phyloP scores from a whole-genome alignment of 1,140 invertebrate species.

The Xylocopa sonorina region DNA sequence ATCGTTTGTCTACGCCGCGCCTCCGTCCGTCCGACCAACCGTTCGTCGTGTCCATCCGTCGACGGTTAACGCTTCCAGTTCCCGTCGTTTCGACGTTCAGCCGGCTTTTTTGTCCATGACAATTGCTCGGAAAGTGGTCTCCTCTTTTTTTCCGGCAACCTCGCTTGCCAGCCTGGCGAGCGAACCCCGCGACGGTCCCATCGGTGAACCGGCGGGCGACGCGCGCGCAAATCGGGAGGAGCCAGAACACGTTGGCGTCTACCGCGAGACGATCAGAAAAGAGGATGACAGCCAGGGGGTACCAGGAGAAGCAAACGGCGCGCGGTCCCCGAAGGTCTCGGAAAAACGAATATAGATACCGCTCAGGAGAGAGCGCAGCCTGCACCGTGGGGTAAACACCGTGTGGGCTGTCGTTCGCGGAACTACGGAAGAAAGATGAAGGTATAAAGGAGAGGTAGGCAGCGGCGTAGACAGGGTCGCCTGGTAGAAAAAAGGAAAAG shows the following conservation, averaged over 20 bases:
- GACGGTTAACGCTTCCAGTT: slow-evolving; percentile 67
- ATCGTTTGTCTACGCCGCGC: slow-evolving; percentile 47
- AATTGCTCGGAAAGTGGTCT: slow-evolving; percentile 74
- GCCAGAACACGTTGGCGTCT: background rate
- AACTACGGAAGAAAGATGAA: slow-evolving; percentile 39
- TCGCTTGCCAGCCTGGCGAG: background rate
- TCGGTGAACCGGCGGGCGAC: background rate
- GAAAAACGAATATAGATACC: slow-evolving; percentile 72
- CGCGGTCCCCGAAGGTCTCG: slow-evolving; percentile 67
- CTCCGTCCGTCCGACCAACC: slow-evolving; percentile 35
- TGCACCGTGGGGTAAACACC: background rate
- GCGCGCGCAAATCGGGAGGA: background rate
- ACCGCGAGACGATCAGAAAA: too few species aligned
- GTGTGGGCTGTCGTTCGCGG: background rate
- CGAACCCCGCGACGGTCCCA: background rate
- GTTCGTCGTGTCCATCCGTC: slow-evolving; percentile 54
- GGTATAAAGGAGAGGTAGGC: slow-evolving; percentile 22
- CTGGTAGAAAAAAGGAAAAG: slow-evolving; percentile 25
- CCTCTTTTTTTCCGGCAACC: background rate
- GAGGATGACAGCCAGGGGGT: background rate
- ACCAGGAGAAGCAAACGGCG: slow-evolving; percentile 31
- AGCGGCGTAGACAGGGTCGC: too few species aligned
- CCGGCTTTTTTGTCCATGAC: slow-evolving; percentile 67
- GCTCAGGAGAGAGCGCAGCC: slow-evolving; percentile 53
- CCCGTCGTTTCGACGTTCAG: slow-evolving; percentile 63